Percentiles rank a stretch among this genome's conserved stretches.
Evolutionary conservation across 2,797 vertebrate species (phyloP).

Genomic region (Urophycis tenuis): DNA sequence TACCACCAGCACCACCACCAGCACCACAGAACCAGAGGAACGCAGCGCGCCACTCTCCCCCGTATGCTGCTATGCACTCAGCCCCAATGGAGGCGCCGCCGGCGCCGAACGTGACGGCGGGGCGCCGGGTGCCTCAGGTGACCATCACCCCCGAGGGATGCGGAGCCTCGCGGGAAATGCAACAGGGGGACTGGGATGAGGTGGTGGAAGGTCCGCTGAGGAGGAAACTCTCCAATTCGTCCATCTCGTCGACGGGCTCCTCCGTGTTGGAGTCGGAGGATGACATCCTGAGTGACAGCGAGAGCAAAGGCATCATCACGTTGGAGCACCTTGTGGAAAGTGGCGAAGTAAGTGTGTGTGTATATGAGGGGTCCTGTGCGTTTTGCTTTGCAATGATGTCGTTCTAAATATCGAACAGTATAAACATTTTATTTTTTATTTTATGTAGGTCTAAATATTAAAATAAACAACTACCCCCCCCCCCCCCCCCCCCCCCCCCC

Average conservation of each 20-base stretch:
- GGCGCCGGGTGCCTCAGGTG: constrained; percentile 78
- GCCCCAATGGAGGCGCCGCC: constrained; percentile 15
- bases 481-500: no score
- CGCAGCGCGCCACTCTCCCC: constrained; percentile 57
- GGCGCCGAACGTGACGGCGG: constrained; percentile 37
- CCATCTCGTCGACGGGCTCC: constrained; percentile 90
- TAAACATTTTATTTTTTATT: no score
- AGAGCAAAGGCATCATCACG: constrained; percentile 89
- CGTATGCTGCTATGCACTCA: constrained; percentile 37
- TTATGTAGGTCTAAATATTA: no score
- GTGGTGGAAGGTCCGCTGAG: constrained; percentile 64
- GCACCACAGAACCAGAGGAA: not conserved
- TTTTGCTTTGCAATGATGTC: not conserved
- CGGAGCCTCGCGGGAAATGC: constrained; percentile 62
- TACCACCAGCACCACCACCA: not conserved
- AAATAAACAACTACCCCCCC: no score
- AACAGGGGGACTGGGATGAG: constrained; percentile 69
- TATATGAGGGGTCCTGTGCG: not conserved
- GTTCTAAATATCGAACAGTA: not conserved
- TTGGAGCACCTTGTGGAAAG: constrained; percentile 81
- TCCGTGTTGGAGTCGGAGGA: constrained; percentile 91
- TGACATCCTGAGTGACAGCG: constrained; percentile 89
- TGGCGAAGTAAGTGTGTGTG: constrained; percentile 70
- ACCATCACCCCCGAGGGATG: constrained; percentile 85
- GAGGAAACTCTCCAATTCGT: constrained; percentile 88